Conservation (phyloP, 2,113 vertebrate genomes). For the Petromus typicus region DNA sequence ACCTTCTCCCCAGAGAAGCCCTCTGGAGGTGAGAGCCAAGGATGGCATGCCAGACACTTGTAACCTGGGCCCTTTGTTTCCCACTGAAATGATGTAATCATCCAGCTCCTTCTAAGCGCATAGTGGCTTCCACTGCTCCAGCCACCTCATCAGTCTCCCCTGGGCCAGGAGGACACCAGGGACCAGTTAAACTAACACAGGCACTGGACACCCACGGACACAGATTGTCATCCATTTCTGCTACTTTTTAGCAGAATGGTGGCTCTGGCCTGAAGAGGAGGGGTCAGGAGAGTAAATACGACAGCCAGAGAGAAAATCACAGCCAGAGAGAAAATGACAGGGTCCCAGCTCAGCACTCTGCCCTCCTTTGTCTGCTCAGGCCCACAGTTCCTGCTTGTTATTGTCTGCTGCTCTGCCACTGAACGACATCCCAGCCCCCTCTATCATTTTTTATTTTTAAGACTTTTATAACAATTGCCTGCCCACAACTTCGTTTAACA, state of each 20-base stretch:
- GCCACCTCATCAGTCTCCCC: rapidly evolving
- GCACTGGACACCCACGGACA: neutral
- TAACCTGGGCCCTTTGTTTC: neutral
- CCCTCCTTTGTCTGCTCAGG: rapidly evolving
- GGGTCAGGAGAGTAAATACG: neutral
- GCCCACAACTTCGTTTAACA: neutral
- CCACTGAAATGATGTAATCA: neutral
- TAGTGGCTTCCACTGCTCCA: neutral
- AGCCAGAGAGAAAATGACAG: neutral
- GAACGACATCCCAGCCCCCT: neutral
- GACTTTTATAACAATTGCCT: neutral
- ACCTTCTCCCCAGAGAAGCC: neutral
- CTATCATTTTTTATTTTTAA: no score
- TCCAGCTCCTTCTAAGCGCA: neutral
- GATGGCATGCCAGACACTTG: neutral
- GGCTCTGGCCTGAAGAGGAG: neutral
- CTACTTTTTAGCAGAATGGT: neutral
- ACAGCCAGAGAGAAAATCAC: neutral
- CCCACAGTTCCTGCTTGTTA: rapidly evolving
- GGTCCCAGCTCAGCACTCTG: neutral
- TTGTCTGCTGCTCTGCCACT: neutral
- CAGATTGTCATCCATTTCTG: neutral
- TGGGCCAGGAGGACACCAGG: neutral
- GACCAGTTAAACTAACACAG: neutral
- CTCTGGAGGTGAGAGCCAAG: neutral